These are phyloP conservation scores for Caprella mutica DNA, from an alignment of 2,888 invertebrate species.

Conservation along the genomic window DNA sequence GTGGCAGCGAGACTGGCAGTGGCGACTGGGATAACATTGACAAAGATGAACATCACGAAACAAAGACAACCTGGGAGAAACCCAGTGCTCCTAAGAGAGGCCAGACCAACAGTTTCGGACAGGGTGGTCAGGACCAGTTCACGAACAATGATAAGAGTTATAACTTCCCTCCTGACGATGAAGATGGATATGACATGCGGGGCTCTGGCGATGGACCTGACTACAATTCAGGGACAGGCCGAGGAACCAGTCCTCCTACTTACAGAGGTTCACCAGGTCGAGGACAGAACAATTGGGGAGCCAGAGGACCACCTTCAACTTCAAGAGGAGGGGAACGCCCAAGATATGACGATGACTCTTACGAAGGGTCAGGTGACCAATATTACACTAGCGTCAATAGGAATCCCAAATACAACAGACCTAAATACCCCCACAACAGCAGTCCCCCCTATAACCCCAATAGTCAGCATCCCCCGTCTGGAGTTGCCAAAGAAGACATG, in stretches of 20 bases:
- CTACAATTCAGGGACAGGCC: background rate
- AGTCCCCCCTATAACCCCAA: slow-evolving; percentile 3
- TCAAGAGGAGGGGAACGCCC: background rate
- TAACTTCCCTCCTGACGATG: slow-evolving; percentile 30
- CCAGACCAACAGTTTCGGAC: too few relatives aligned
- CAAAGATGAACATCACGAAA: too few relatives aligned
- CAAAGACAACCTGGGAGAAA: too few relatives aligned
- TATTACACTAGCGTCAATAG: background rate
- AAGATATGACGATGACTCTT: background rate
- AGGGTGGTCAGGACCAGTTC: background rate
- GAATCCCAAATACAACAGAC: slow-evolving; percentile 6
- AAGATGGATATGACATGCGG: slow-evolving; percentile 21
- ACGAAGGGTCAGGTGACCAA: slow-evolving; percentile 14
- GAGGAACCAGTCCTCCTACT: slow-evolving; percentile 1
- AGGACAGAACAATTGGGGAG: background rate
- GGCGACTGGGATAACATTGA: slow-evolving; percentile 7
- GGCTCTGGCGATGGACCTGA: slow-evolving; percentile 4
- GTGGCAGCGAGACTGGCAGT: slow-evolving; percentile 5
- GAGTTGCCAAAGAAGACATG: slow-evolving; percentile 29
- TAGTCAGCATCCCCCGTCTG: slow-evolving; percentile 21
- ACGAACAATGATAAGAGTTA: background rate
- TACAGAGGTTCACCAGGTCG: background rate
- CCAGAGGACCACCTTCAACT: background rate
- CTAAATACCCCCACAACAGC: slow-evolving; percentile 9
- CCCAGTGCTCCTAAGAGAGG: too few relatives aligned